Evolutionary conservation across 2,113 vertebrate genomes (phyloP).

Genomic region (Limanda limanda): DNA sequence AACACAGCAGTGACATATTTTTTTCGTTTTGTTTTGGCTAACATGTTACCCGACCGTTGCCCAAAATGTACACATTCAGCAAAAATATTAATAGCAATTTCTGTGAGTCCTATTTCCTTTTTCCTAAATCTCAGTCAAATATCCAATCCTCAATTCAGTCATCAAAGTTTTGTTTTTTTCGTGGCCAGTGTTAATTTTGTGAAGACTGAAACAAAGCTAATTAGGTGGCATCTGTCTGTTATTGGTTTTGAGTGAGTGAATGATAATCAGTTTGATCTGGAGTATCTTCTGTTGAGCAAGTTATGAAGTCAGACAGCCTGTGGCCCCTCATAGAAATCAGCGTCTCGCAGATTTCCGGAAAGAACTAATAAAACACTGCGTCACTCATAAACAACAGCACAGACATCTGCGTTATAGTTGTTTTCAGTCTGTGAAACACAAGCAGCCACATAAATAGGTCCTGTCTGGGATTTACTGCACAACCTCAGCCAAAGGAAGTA

Average conservation of each 20-base stretch:
- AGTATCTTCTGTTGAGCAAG: conserved; percentile 8
- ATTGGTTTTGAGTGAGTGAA: conserved; percentile 20
- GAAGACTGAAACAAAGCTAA: background rate
- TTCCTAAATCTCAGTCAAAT: too few relatives aligned
- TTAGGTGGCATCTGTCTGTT: conserved; percentile 22
- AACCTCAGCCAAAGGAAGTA: background rate
- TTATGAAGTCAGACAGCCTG: conserved; percentile 35
- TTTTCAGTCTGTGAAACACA: conserved; percentile 6
- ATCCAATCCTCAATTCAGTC: background rate
- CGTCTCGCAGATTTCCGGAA: conserved; percentile 20
- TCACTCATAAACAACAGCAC: conserved; percentile 44
- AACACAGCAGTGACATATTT: too few relatives aligned
- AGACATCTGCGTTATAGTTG: background rate
- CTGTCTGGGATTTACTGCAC: conserved; percentile 7
- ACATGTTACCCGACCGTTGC: too few relatives aligned
- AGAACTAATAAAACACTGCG: conserved; percentile 15
- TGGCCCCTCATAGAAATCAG: conserved; percentile 69
- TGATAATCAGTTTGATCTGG: conserved; percentile 23
- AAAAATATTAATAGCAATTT: too few relatives aligned
- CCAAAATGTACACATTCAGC: too few relatives aligned
- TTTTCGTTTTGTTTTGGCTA: too few relatives aligned
- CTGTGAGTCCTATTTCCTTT: background rate
- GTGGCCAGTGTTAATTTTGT: conserved; percentile 4
- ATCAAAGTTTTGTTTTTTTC: conserved; percentile 22
- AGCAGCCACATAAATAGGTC: background rate